Evolutionary conservation across 2,888 invertebrate genomes (phyloP).

Genomic region (Cephus pulcher): DNA sequence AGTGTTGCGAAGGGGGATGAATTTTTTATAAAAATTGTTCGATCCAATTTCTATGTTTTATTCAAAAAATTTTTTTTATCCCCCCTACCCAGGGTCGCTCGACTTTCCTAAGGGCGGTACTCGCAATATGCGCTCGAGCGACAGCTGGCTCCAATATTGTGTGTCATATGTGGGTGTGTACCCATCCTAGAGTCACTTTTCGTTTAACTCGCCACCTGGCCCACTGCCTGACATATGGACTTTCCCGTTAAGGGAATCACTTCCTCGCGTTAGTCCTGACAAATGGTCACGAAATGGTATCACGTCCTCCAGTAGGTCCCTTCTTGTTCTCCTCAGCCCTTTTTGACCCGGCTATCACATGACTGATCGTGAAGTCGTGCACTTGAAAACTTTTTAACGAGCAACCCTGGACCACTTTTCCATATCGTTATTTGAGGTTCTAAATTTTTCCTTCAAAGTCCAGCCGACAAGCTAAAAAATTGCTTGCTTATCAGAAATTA

Average conservation of each 20-base stretch:
- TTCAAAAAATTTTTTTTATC: not conserved
- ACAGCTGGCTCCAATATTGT: slow-evolving; percentile 49
- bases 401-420: no score
- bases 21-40: not conserved
- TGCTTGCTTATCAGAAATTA: no score
- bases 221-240: slow-evolving; percentile 44
- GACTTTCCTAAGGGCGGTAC: not conserved
- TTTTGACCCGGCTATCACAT: slow-evolving; percentile 41
- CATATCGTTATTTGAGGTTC: no score
- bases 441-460: no score
- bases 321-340: slow-evolving; percentile 15
- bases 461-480: no score
- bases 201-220: slow-evolving; percentile 45
- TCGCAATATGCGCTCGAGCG: slow-evolving; percentile 27
- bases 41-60: not conserved
- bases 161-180: slow-evolving; percentile 43
- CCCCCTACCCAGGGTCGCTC: not conserved
- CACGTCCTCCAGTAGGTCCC: no score
- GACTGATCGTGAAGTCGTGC: slow-evolving; percentile 45
- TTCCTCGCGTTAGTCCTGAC: slow-evolving; percentile 53
- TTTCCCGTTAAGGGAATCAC: slow-evolving; percentile 41
- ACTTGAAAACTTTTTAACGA: no score
- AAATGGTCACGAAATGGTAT: slow-evolving; percentile 35
- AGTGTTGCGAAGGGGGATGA: not conserved
- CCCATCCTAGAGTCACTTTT: slow-evolving; percentile 10